These are phyloP conservation scores for Cinclus mexicanus DNA, from an alignment of 2,113 vertebrate genomes.

Conservation along the genomic window DNA sequence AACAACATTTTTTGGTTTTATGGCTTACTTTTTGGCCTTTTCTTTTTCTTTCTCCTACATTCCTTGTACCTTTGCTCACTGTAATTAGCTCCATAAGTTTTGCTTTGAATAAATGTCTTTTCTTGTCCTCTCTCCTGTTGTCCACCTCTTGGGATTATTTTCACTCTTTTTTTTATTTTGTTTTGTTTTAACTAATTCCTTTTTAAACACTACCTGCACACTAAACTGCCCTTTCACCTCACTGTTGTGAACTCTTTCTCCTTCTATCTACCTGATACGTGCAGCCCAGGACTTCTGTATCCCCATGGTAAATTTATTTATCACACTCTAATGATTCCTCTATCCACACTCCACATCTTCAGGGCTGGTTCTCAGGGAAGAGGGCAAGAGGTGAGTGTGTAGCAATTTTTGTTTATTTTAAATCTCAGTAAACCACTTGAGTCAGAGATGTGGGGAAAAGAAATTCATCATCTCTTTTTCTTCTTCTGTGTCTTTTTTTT, in stretches of 20 bases:
- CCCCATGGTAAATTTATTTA: constrained; percentile 46
- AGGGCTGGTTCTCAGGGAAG: neutral
- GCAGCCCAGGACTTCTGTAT: constrained; percentile 36
- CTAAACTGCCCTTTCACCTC: neutral
- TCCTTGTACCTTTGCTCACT: neutral
- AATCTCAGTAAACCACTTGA: constrained; percentile 26
- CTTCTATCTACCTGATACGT: neutral
- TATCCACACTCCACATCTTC: neutral
- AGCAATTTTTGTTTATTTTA: constrained; percentile 64
- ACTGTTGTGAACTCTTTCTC: neutral
- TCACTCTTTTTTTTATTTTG: neutral
- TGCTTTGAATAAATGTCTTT: neutral
- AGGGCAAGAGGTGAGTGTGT: constrained; percentile 36
- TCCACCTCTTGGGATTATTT: neutral
- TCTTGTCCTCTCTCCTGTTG: neutral
- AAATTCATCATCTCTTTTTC: neutral
- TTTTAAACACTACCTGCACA: neutral
- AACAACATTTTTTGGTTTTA: neutral
- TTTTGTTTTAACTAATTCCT: neutral
- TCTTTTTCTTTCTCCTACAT: neutral
- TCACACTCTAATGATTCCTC: constrained; percentile 61
- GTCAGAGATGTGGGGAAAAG: neutral
- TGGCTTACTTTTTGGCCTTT: rapidly evolving
- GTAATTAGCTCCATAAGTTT: neutral
- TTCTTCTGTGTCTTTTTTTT: neutral